Base-by-base conservation (phyloP, 2,888 invertebrate genomes). In the Dryobotodes eremita region DNA sequence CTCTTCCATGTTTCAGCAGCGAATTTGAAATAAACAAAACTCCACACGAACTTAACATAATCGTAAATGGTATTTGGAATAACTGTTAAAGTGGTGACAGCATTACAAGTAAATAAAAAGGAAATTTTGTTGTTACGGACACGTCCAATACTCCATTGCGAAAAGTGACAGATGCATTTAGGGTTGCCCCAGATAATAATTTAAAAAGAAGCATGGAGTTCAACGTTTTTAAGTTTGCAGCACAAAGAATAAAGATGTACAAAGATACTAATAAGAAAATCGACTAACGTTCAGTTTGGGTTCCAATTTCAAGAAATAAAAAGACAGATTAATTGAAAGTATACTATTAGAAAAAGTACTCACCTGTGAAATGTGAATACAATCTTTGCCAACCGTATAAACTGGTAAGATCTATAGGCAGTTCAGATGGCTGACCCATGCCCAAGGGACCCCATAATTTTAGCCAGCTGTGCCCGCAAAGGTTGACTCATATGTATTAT, bases 1-100 rank as follows among this genome's bases (percentile, higher is more conserved):
- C 95, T 96, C 96, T 92, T 96, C 96, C 96, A 97, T 97, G 92
- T 93, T 96, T 95, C 90, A 91, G 93, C 92, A 92, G 93, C 90
- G 90, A 94, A 93, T 95, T 94, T 92, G 92, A 95, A 93, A 92
- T 89, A 93, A 95, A 95, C 91, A 94, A 90, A 92, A 92, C 91
- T 90, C 91, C 92, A 94, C 93, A 93, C 93, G 92, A 94, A 94
- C 94, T 93, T 91, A 95, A 96, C 96, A 96, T 96, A 96, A 95
- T 96, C 94, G 94, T 93, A 93, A 94, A 92, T 93, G 92, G 90
- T 94, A 90, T 90, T 92, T 90, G 89, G 91, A 91, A 92, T 92
- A 91, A 92, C 92, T 93, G 92, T 92, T 93, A 94, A 92, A 93
- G 91, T 93, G 93, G 92, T 94, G 91, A 91, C 90, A 94, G 93